Base-by-base conservation (phyloP, 2,113 vertebrate genomes). In the Oplegnathus fasciatus region DNA sequence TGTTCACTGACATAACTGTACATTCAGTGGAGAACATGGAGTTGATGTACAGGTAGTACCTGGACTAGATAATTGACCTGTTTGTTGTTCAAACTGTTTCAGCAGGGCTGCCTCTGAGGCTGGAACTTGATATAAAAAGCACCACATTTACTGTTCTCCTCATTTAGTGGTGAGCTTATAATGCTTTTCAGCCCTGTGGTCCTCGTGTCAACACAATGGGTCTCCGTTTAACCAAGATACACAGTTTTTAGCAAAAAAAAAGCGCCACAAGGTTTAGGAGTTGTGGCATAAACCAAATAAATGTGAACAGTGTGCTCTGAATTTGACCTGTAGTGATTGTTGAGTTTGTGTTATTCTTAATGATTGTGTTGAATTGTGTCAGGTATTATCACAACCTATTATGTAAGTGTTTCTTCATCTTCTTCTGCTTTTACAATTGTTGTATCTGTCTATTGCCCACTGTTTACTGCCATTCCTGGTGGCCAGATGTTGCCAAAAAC, bases 71-170 rank as follows among this genome's bases (percentile, higher is more conserved):
- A 89, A 91, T 89, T 86, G 90, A 86, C 68, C 64, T 90, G 87
- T 91, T 90, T 92, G 90, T 85, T 91, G 87, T 89, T 88, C 81
- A 74, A 52, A 78, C 73, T 83, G 44, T 75, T 70, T 84, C 58
- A 73, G 77, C 85, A 46, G 71, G 70, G 73, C 28, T 85, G 85
- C 82, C 89, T 82, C 75, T 66, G 80, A 67, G 60, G 83, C 83
- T 91, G 82, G 60, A 78, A 72, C 72, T 65, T 65, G 37, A 83
- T 77, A 78, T 84, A 90, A 86, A 85, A 83, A 86, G 66, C 52
- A 84, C 50, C 89, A 84, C 87, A 89, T 92, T 90, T 87, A 86
- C 85, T 90, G 83, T 85, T 91, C 62, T 81, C 60, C 75, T 84
- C 84, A 82, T 78, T 88, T 62, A 81, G 67, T 75, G 78, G 82